Base-by-base conservation (phyloP, 2,113 vertebrate species). In the Stercorarius parasiticus region DNA sequence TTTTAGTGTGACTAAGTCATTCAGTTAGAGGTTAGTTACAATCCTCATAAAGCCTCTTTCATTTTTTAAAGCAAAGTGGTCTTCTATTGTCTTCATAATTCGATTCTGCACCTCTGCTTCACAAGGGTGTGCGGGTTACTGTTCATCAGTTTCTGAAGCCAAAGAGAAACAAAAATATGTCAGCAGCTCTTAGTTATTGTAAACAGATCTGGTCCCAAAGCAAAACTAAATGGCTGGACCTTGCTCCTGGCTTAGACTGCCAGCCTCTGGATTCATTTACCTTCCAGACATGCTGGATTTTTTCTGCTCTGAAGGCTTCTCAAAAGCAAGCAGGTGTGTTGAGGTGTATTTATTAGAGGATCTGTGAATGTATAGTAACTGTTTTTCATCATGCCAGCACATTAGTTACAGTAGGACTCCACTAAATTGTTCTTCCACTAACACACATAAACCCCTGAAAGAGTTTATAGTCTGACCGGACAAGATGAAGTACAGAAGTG, bases 141-240 rank as follows among this genome's bases (percentile, higher is more conserved):
- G 53, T 80, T 90, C 83, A 58, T 81, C 86, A 85, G 59, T 26
- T 64, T 29, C 53, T 73, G 90, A n/a, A 91, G 84, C 80, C 93
- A 82, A 59, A 77, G 49, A 90, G 87, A 93, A 91, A 94, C 78
- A 85, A 88, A 93, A 96, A 81, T 64, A 22, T 59, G 74, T 64
- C 95, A 85, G 70, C 49, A 53, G 74, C 83, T 84, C 80, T 91
- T 83, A 96, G 70, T 90, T 88, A 85, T 36, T 43, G 76, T 73
- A 69, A 91, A 47, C 61, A 85, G 65, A 73, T 15, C 80, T 30
- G 70, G 80, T 81, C 74, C 53, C 87, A 85, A 9, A 85, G 87
- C 90, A 78, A 55, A 74, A 38, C 61, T 29, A 74, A 88, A 78
- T 64, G 76, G 42, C 49, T 45, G 50, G 66, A 74, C 93, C 87